Percentiles rank a stretch among this genome's conserved stretches.
Conservation (phyloP, 2,888 invertebrate genomes). For the Ethmia dodecea region DNA sequence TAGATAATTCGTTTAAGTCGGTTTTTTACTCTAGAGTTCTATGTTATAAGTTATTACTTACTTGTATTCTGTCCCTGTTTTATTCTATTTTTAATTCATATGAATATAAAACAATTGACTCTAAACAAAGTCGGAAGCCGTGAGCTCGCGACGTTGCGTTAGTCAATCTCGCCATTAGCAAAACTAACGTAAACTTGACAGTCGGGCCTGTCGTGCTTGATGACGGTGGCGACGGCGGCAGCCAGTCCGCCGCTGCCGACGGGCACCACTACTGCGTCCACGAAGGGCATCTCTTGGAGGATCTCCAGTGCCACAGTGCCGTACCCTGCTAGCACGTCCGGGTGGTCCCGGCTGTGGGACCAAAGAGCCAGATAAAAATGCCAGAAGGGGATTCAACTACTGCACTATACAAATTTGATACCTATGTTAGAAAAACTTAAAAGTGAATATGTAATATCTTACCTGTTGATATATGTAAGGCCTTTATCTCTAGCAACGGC, state of each 20-base stretch:
- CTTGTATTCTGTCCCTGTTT: no score
- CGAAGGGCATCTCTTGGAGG: constrained; percentile 87
- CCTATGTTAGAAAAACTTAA: background rate
- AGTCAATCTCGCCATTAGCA: no score
- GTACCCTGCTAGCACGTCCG: constrained; percentile 93
- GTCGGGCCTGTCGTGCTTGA: constrained; percentile 88
- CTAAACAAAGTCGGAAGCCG: no score
- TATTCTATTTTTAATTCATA: no score
- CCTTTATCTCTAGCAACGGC: constrained; percentile 76
- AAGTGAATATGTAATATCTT: constrained; percentile 10
- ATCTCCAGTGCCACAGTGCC: constrained; percentile 95
- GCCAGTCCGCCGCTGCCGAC: constrained; percentile 94
- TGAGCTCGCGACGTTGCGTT: no score
- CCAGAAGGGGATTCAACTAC: background rate
- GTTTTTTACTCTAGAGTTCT: no score
- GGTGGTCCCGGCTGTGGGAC: constrained; percentile 91
- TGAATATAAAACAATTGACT: no score
- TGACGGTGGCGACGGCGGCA: constrained; percentile 90
- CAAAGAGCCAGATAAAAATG: background rate
- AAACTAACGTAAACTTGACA: constrained; percentile 78
- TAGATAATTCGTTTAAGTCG: no score
- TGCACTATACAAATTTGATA: no score
- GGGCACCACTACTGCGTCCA: constrained; percentile 93
- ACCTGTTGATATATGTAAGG: constrained; percentile 83
- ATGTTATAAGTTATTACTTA: no score